These are phyloP conservation scores for Microplitis deprimator DNA, from an alignment of 2,888 invertebrate species.

Conservation along the genomic window DNA sequence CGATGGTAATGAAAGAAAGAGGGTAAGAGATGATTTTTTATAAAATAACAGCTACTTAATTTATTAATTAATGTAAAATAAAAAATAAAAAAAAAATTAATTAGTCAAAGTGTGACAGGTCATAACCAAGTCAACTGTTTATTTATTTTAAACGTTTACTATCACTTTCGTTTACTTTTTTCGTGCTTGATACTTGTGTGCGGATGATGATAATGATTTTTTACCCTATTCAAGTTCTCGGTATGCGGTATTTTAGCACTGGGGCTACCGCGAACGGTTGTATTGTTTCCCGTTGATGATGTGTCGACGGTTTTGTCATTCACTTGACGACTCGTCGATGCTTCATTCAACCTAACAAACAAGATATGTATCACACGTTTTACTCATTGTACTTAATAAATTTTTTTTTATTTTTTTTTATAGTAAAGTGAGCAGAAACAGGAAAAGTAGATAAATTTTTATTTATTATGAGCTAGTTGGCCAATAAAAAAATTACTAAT, in stretches of 20 bases:
- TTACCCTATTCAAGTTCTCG: slow-evolving; percentile 61
- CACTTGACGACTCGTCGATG: slow-evolving; percentile 65
- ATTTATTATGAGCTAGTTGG: slow-evolving; percentile 3
- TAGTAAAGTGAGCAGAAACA: not conserved
- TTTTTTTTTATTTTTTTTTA: slow-evolving; percentile 3
- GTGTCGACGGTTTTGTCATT: slow-evolving; percentile 59
- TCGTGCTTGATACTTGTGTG: slow-evolving; percentile 64
- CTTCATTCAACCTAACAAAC: slow-evolving; percentile 65
- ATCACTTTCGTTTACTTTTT: slow-evolving; percentile 68
- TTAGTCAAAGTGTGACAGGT: slow-evolving; percentile 14
- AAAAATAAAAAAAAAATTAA: slow-evolving; percentile 10
- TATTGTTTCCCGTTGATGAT: slow-evolving; percentile 47
- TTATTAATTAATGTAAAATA: slow-evolving; percentile 4
- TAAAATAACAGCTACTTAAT: slow-evolving; percentile 2
- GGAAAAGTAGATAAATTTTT: no score
- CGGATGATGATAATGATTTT: slow-evolving; percentile 64
- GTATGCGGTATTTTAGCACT: slow-evolving; percentile 55
- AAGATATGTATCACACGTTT: slow-evolving; percentile 28
- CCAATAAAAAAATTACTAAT: not conserved
- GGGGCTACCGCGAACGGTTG: slow-evolving; percentile 51
- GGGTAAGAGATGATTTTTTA: slow-evolving; percentile 2
- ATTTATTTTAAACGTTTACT: not conserved
- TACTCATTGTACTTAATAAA: not conserved
- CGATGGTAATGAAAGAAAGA: not conserved
- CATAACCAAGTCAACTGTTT: not conserved